These are phyloP conservation scores for Eupleurogrammus muticus DNA, from an alignment of 2,797 vertebrate species.

Conservation along the genomic window DNA sequence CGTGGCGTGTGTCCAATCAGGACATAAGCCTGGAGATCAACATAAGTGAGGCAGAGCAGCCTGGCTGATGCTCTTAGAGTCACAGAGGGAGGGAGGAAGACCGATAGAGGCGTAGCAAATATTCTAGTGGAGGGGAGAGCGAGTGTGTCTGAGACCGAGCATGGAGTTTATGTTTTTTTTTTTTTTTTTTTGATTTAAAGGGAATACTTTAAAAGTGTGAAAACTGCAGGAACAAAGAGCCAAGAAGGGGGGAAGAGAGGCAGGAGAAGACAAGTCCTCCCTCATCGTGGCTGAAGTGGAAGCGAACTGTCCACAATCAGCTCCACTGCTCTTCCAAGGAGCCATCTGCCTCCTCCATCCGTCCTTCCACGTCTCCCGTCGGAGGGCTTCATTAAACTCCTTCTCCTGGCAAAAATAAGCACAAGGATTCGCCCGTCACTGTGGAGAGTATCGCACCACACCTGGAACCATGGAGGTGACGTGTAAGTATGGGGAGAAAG, in stretches of 20 bases:
- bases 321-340: slow-evolving; percentile 61
- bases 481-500: slow-evolving; percentile 81
- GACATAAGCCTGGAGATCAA: slow-evolving; percentile 88
- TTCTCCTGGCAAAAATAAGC: slow-evolving; percentile 49
- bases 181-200: slow-evolving; percentile 3
- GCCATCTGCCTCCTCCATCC: slow-evolving; percentile 74
- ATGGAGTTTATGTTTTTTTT: too few relatives aligned
- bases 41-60: slow-evolving; percentile 90
- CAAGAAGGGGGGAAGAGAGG: slow-evolving; percentile 21
- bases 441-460: slow-evolving; percentile 70
- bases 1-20: slow-evolving; percentile 89
- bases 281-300: slow-evolving; percentile 61
- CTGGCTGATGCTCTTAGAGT: slow-evolving; percentile 85
- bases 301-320: slow-evolving; percentile 59
- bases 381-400: slow-evolving; percentile 47
- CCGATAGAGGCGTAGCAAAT: slow-evolving; percentile 49
- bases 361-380: slow-evolving; percentile 34
- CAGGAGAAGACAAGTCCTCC: slow-evolving; percentile 62
- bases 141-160: slow-evolving; percentile 30
- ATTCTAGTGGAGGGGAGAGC: slow-evolving; percentile 35
- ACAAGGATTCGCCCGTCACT: slow-evolving; percentile 65
- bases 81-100: slow-evolving; percentile 70
- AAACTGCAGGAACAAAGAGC: slow-evolving; percentile 37
- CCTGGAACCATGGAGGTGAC: slow-evolving; percentile 84
- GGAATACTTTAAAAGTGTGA: slow-evolving; percentile 13